phyloP scores from a whole-genome alignment of 2,113 vertebrate genomes.

The Pteronura brasiliensis region DNA sequence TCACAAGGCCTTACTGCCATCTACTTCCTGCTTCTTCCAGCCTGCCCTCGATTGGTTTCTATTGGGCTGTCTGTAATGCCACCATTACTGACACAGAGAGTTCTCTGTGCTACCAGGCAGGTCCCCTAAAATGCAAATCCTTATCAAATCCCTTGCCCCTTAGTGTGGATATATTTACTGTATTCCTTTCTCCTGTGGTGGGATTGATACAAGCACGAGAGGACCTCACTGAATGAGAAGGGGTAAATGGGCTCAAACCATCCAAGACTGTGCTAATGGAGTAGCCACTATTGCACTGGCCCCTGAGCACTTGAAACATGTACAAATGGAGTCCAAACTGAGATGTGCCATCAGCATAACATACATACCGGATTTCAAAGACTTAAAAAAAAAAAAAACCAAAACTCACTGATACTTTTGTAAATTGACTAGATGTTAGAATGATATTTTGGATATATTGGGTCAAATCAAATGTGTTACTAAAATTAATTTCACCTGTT shows the following conservation, averaged over 20 bases:
- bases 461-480: neutral
- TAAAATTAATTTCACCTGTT: slow-evolving; percentile 19
- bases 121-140: neutral
- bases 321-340: neutral
- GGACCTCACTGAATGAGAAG: neutral
- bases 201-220: neutral
- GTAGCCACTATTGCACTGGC: neutral
- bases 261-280: neutral
- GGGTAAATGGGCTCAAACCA: neutral
- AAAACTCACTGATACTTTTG: neutral
- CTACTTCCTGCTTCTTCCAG: neutral
- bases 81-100: neutral
- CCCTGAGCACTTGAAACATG: neutral
- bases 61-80: neutral
- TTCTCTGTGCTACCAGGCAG: neutral
- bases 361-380: neutral
- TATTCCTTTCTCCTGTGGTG: neutral
- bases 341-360: neutral
- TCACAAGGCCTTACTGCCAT: neutral
- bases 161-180: neutral
- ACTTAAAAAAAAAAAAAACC: neutral
- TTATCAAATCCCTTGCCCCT: neutral
- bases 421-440: neutral
- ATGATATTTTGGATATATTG: neutral
- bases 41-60: neutral